Percentiles rank a stretch among this genome's conserved stretches.
phyloP scores from a whole-genome alignment of 92 coral and sea anemone species.

The Scolanthus callimorphus region DNA sequence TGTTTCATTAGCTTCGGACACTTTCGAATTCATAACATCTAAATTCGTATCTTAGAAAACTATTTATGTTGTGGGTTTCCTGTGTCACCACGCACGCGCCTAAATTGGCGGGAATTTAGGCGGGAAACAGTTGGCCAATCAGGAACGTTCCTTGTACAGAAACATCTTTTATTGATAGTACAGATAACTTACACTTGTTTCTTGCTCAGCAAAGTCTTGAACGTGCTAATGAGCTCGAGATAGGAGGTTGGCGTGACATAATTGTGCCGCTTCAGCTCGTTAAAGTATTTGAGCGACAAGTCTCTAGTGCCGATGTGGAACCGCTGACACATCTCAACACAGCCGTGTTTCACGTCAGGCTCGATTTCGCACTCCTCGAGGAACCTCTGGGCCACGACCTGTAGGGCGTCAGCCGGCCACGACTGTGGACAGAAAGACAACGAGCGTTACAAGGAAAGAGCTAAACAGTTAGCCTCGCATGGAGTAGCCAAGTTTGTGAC shows the following conservation, averaged over 20 bases:
- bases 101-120: too few species aligned
- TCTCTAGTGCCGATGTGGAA: conserved; percentile 94
- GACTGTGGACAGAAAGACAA: conserved; percentile 71
- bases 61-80: too few species aligned
- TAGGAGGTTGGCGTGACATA: conserved; percentile 99
- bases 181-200: conserved; percentile 99
- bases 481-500: too few species aligned
- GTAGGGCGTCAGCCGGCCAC: conserved; percentile 98
- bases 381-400: conserved; percentile 95
- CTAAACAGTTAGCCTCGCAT: too few species aligned
- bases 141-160: too few species aligned
- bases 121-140: too few species aligned
- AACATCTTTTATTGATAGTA: too few species aligned
- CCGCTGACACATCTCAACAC: conserved; percentile 93
- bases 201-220: conserved; percentile 87
- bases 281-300: conserved; percentile 66
- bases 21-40: too few species aligned
- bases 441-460: too few species aligned
- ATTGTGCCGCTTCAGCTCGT: conserved; percentile 94
- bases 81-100: too few species aligned
- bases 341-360: conserved; percentile 65
- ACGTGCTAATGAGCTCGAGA: conserved; percentile 92
- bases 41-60: too few species aligned
- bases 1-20: too few species aligned
- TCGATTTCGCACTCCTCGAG: conserved; percentile 92